A percentile compares a stretch with the other conserved stretches of the same genome.
phyloP scores from a whole-genome alignment of 2,888 invertebrate species.

The Amphipoea oculea region DNA sequence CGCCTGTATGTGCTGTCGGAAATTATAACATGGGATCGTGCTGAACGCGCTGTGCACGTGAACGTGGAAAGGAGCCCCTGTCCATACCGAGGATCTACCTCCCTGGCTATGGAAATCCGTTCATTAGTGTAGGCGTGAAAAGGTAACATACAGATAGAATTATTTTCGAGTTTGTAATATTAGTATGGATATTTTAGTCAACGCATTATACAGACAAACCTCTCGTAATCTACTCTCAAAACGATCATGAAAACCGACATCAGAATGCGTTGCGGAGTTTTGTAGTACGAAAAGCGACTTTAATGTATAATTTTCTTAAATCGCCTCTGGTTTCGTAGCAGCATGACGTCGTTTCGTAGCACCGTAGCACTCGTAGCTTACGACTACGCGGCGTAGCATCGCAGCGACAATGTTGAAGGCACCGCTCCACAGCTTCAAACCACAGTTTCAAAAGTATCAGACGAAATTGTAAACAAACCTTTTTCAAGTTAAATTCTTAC shows the following conservation, averaged over 20 bases:
- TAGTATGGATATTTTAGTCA: neutral
- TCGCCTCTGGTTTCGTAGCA: neutral
- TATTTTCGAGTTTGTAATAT: neutral
- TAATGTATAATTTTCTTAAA: neutral
- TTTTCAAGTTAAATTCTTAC: too few relatives aligned
- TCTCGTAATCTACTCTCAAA: neutral
- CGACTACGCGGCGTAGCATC: neutral
- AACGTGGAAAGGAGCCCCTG: too few relatives aligned
- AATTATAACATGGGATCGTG: too few relatives aligned
- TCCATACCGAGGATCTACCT: too few relatives aligned
- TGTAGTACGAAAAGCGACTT: too few relatives aligned
- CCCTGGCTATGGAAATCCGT: neutral
- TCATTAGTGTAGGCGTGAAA: neutral
- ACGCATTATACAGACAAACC: neutral
- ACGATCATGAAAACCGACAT: neutral
- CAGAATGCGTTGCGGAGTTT: neutral
- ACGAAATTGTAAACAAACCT: too few relatives aligned
- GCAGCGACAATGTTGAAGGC: neutral
- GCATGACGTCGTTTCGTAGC: neutral
- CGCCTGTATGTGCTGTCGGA: too few relatives aligned
- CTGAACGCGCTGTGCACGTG: too few relatives aligned
- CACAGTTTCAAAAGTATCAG: too few relatives aligned
- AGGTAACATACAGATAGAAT: neutral
- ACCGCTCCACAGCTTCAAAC: neutral
- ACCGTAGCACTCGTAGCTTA: slow-evolving; percentile 8